phyloP scores from a whole-genome alignment of 2,888 invertebrate genomes.

The Spicauda simplicius region DNA sequence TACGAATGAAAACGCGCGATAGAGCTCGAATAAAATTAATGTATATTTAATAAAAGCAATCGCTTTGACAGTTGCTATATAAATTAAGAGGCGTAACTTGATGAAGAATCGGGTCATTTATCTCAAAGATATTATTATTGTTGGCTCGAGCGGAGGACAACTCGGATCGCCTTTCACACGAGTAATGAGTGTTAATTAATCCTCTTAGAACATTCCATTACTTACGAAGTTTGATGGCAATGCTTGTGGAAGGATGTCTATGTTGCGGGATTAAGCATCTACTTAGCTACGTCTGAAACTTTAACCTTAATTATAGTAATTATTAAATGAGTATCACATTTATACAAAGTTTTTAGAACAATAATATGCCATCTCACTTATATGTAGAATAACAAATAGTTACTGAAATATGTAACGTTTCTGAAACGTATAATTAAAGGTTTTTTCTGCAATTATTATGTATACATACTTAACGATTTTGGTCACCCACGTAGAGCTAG shows the following conservation, averaged over 20 bases:
- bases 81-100: slow-evolving; percentile 40
- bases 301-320: no score
- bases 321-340: no score
- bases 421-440: no score
- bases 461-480: no score
- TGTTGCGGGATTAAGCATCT: background rate
- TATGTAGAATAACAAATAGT: no score
- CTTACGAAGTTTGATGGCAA: background rate
- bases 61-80: slow-evolving; percentile 40
- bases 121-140: slow-evolving; percentile 21
- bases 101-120: slow-evolving; percentile 34
- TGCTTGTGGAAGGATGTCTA: background rate
- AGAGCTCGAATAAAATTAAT: slow-evolving; percentile 37
- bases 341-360: no score
- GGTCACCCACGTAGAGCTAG: no score
- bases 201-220: slow-evolving; percentile 7
- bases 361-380: no score
- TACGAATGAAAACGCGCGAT: slow-evolving; percentile 21
- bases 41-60: slow-evolving; percentile 43
- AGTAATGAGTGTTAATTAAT: slow-evolving; percentile 18
- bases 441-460: no score
- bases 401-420: no score
- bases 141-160: background rate
- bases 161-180: slow-evolving; percentile 15
- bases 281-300: no score